Evolutionary conservation across 2,888 invertebrate species (phyloP), one percentile per base, ranked within the genome.

Genomic region (Octodonta nipae): DNA sequence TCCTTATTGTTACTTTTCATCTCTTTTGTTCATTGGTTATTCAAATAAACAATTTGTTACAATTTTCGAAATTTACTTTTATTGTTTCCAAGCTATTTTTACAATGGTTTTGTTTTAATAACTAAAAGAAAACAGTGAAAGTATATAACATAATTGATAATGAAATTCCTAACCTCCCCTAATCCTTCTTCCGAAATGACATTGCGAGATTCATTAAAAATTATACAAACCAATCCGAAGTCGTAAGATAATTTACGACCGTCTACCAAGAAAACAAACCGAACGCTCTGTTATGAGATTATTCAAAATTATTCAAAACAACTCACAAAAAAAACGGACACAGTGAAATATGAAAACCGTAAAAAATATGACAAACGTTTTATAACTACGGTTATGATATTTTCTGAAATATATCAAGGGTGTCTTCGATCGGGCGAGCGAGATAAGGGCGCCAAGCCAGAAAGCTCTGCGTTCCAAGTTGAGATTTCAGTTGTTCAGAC

Each of bases 301-400:
- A 22, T 22, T 22, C 22, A 22, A 22, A 22, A 28, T 28, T 28
- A 28, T 28, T 28, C 28, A 28, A 28, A 28, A 28, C 28, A 15
- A 7, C 13, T n/a, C 14, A 15, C 5, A 28, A 13, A 28, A 28
- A 28, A 14, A 28, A 35, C 33, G 8, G 32, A 26, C 26, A 37
- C 43, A 49, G 55, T 58, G 56, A 58, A 58, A 55, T 58, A 58
- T 58, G 57, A 57, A 57, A 57, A 58, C 54, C 58, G 54, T 58
- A 58, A 56, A 58, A 58, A 56, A 58, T 57, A 58, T 56, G 58
- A 58, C 56, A 56, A 57, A 57, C 56, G 52, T 15, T 43, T 55
- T 55, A 53, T 56, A 45, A 47, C 55, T 56, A 56, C 56, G 56
- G 53, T 56, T 56, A 43, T 42, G 43, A 52, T 55, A 22, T 22